Conservation (phyloP, 2,113 vertebrate species). For the Copsychus sechellarum region DNA sequence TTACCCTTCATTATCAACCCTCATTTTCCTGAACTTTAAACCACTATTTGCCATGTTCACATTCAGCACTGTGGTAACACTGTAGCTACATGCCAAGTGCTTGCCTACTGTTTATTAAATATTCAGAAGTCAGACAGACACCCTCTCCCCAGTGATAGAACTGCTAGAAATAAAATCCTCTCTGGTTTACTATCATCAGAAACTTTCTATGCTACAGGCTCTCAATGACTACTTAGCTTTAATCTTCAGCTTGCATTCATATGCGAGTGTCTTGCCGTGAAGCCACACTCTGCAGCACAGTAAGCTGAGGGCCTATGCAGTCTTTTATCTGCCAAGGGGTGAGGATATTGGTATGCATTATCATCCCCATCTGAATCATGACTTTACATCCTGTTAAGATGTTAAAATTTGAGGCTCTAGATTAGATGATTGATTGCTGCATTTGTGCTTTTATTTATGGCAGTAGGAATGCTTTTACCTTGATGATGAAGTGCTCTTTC, state of each 20-base stretch:
- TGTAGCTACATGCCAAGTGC: not conserved
- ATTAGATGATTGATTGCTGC: slow-evolving; percentile 72
- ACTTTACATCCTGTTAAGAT: slow-evolving; percentile 79
- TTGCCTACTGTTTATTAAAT: not conserved
- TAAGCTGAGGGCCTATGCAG: not conserved
- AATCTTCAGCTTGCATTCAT: slow-evolving; percentile 57
- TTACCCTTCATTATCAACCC: slow-evolving; percentile 7
- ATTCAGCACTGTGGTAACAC: not conserved
- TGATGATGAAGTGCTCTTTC: slow-evolving; percentile 71
- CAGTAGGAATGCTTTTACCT: slow-evolving; percentile 66
- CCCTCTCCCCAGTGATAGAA: not conserved
- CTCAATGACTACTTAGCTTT: slow-evolving; percentile 54
- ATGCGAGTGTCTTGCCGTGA: not conserved
- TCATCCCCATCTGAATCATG: slow-evolving; percentile 60
- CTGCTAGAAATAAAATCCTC: slow-evolving; percentile 31
- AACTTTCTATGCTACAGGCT: slow-evolving; percentile 3
- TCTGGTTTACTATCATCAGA: slow-evolving; percentile 39
- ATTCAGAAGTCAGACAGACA: not conserved
- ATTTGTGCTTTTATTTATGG: slow-evolving; percentile 73
- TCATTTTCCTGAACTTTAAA: not conserved
- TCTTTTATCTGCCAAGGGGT: slow-evolving; percentile 40
- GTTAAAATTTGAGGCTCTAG: slow-evolving; percentile 71
- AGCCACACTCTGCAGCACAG: not conserved
- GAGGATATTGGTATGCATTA: slow-evolving; percentile 53
- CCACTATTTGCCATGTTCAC: not conserved